Conservation (phyloP, 2,113 vertebrate genomes). For the Brienomyrus longianalis region DNA sequence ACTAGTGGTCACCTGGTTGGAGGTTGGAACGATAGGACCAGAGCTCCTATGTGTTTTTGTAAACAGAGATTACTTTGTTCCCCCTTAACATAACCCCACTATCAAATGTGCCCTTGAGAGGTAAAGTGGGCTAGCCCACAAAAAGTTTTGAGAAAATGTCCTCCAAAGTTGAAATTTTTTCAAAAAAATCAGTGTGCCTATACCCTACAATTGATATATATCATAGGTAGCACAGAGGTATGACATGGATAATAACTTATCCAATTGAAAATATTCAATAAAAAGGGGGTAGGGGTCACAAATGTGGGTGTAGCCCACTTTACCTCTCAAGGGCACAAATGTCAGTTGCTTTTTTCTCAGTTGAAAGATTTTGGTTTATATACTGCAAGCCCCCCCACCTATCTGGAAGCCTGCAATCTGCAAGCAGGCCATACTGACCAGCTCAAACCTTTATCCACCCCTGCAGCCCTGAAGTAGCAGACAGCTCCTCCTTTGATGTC, state of each 20-base stretch:
- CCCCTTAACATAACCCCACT: neutral
- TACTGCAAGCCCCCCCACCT: neutral
- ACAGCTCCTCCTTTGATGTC: slow-evolving; percentile 92
- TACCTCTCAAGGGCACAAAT: too few species aligned
- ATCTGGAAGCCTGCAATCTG: neutral
- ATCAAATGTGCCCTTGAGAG: neutral
- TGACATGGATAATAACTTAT: too few species aligned
- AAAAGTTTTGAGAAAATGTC: too few species aligned
- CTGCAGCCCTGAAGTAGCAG: slow-evolving; percentile 87
- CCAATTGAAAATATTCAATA: too few species aligned
- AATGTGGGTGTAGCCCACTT: too few species aligned
- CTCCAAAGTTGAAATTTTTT: too few species aligned
- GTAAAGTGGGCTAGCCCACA: too few species aligned
- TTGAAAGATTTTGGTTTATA: neutral
- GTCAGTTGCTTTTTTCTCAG: neutral
- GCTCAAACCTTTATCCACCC: slow-evolving; percentile 20
- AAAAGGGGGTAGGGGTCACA: too few species aligned
- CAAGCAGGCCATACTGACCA: neutral
- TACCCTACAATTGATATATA: too few species aligned
- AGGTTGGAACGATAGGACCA: neutral
- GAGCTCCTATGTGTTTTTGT: neutral
- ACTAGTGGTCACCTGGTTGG: neutral
- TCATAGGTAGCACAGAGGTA: too few species aligned
- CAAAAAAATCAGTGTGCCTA: too few species aligned
- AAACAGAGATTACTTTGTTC: neutral